Base-by-base conservation (phyloP, 1,140 invertebrate genomes). In the Subanguina moxae region DNA sequence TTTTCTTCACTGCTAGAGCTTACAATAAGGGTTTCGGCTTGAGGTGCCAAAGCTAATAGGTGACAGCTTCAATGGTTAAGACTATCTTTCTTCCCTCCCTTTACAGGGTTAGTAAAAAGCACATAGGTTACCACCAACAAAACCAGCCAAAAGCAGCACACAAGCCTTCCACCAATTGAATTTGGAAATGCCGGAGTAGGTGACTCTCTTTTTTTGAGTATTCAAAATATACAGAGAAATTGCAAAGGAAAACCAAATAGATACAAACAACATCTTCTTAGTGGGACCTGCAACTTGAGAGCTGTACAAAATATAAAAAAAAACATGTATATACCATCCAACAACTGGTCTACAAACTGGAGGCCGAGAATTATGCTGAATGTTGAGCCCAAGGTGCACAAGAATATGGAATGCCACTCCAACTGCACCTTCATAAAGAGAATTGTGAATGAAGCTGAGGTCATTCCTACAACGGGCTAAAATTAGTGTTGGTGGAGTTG, bases 221-320 rank as follows among this genome's bases (percentile, higher is more conserved):
- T 82, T 80, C 46, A 80, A 67, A 21, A 82, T 63, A 52, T 76
- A 76, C 1, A 80, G 63, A 11, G 75, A 74, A 57, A 80, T 73
- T 13, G 78, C 80, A 68, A 80, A 80, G 5, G 78, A 66, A 52
- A 76, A 79, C 76, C 80, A 80, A 25, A 80, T 76, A 8, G 71
- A 76, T 23, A 80, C 78, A 67, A 80, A 80, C 23, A 76, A 46
- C 76, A 82, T 80, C 65, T 80, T 61, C n/a, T 61, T 61, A 15
- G 48, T 52, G 3, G 48, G 48, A 19, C 48, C 48, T 52, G 23
- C 23, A 52, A 52, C 43, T 21, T 19, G 27, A 7, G 27, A 61
- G 17, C 7, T 38, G 38, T 3, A 61, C 3, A 61, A 21, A n/a
- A 21, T 1, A 5, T 30, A 5, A 23, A 61, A 5, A 23, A 61